A percentile compares a stretch with the other conserved stretches of the same genome.
phyloP scores from a whole-genome alignment of 2,888 invertebrate genomes.

The Phaedon cochleariae region DNA sequence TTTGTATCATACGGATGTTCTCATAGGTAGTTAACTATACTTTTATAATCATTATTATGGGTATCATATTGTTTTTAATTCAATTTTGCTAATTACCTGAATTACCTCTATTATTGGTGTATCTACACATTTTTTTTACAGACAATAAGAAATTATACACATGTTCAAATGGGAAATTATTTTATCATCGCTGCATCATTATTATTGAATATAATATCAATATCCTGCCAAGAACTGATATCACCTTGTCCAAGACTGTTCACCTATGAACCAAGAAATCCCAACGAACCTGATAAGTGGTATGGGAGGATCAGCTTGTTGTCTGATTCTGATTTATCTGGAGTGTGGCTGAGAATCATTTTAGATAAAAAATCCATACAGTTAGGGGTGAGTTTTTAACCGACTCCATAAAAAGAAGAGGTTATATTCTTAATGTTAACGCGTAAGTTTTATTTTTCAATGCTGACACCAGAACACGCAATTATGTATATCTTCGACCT shows the following conservation, averaged over 20 bases:
- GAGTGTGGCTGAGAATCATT: constrained; percentile 68
- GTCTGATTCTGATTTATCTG: constrained; percentile 66
- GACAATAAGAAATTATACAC: too few relatives aligned
- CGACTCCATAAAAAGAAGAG: background rate
- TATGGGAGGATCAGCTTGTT: constrained; percentile 69
- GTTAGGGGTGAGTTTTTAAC: constrained; percentile 44
- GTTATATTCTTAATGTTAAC: too few relatives aligned
- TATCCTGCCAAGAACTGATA: constrained; percentile 38
- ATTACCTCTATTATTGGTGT: too few relatives aligned
- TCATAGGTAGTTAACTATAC: too few relatives aligned
- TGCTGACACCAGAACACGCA: too few relatives aligned
- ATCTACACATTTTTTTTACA: too few relatives aligned
- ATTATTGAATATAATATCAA: constrained; percentile 12
- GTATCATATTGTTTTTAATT: too few relatives aligned
- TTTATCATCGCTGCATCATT: constrained; percentile 1
- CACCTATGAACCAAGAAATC: constrained; percentile 65
- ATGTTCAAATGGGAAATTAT: background rate
- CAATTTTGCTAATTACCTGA: too few relatives aligned
- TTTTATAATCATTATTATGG: too few relatives aligned
- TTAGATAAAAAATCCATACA: constrained; percentile 56
- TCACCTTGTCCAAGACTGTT: constrained; percentile 71
- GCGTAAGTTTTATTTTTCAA: too few relatives aligned
- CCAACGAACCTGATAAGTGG: constrained; percentile 68
- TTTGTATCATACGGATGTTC: too few relatives aligned
- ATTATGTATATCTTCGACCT: too few relatives aligned